Evolutionary conservation across 1,140 invertebrate genomes (phyloP).

Genomic region (Euura saliciscinereae): DNA sequence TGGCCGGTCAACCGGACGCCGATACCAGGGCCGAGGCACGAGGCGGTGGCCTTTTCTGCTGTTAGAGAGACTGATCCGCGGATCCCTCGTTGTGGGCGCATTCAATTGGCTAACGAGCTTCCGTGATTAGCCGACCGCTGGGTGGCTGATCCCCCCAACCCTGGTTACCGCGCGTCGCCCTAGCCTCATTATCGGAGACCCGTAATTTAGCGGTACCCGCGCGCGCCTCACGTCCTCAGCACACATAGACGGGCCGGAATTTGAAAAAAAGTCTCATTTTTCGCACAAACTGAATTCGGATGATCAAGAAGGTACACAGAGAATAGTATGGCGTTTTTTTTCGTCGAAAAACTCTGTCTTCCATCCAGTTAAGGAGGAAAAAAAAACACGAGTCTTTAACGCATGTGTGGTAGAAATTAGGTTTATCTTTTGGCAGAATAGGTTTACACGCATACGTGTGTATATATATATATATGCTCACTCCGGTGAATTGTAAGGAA

Average conservation of each 20-base stretch:
- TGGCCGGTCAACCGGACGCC: not conserved
- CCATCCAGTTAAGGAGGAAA: too few relatives aligned
- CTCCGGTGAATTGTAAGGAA: not conserved
- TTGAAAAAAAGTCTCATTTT: not conserved
- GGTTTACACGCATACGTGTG: not conserved
- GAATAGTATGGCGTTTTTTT: too few relatives aligned
- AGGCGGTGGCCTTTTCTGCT: not conserved
- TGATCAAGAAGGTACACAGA: too few relatives aligned
- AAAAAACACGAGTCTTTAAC: too few relatives aligned
- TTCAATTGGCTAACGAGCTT: conserved; percentile 7
- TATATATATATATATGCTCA: not conserved
- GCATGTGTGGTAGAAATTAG: not conserved
- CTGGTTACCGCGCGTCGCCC: not conserved
- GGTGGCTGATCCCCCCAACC: not conserved
- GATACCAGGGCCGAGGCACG: not conserved
- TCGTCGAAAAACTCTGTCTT: too few relatives aligned
- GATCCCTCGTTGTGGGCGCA: not conserved
- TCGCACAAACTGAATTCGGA: too few relatives aligned
- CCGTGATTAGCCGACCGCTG: conserved; percentile 1
- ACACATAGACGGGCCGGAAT: not conserved
- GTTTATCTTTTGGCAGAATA: not conserved
- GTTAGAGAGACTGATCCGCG: not conserved
- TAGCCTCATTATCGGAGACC: conserved; percentile 6
- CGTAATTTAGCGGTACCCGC: not conserved
- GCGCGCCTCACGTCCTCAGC: not conserved